phyloP scores from a whole-genome alignment of 2,888 invertebrate species.

The Ypsolopha sequella region DNA sequence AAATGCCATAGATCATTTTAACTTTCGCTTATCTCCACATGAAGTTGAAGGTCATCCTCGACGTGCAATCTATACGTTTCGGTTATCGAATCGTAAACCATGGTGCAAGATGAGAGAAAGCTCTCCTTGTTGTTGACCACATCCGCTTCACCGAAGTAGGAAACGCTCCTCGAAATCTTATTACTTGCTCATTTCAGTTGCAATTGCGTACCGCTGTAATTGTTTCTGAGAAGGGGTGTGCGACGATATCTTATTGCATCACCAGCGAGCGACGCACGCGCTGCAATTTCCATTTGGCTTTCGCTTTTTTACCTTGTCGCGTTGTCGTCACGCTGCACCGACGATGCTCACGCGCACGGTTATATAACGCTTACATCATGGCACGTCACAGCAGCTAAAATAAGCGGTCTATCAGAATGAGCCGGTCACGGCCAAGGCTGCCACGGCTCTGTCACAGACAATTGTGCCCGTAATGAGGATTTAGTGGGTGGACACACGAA shows the following conservation, averaged over 20 bases:
- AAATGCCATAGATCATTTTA: no score
- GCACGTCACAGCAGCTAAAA: conserved; percentile 60
- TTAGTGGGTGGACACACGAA: conserved; percentile 63
- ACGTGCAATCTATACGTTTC: no score
- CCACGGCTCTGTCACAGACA: conserved; percentile 44
- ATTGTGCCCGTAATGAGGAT: conserved; percentile 64
- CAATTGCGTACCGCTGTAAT: conserved; percentile 15
- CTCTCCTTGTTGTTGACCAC: no score
- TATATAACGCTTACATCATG: conserved; percentile 55
- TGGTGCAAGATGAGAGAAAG: no score
- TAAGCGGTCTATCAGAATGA: conserved; percentile 48
- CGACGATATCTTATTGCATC: conserved; percentile 2
- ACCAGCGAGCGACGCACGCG: conserved; percentile 12
- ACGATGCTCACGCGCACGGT: conserved; percentile 34
- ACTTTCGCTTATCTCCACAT: no score
- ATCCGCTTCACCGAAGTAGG: no score
- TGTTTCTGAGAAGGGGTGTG: conserved; percentile 20
- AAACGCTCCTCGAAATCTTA: no score
- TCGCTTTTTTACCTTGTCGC: conserved; percentile 47
- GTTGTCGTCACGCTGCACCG: conserved; percentile 14
- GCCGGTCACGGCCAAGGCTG: conserved; percentile 69
- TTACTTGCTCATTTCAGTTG: neutral
- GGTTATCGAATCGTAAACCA: no score
- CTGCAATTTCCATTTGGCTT: conserved; percentile 54
- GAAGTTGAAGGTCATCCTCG: no score